These are phyloP conservation scores for Drosophila tripunctata DNA, from an alignment of 2,888 invertebrate genomes.

Conservation along the genomic window DNA sequence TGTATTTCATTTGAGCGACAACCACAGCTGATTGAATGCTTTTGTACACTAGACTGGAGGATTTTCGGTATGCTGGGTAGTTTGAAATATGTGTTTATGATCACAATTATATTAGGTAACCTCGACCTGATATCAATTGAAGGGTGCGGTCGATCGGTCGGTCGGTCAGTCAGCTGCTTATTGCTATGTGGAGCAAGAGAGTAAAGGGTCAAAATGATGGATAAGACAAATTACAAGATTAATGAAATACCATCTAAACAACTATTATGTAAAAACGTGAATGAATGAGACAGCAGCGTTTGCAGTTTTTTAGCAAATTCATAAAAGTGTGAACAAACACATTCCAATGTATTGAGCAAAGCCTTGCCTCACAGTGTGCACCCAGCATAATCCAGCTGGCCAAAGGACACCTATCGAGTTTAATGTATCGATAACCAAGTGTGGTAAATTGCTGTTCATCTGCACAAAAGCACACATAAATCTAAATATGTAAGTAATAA, in stretches of 20 bases:
- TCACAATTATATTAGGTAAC: conserved; percentile 34
- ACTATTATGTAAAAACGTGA: neutral
- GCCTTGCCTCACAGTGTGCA: neutral
- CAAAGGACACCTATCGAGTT: neutral
- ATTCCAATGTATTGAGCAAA: neutral
- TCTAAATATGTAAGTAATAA: neutral
- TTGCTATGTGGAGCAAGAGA: conserved; percentile 23
- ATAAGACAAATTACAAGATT: conserved; percentile 9
- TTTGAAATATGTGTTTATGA: conserved; percentile 32
- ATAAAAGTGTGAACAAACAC: conserved; percentile 6
- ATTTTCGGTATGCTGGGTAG: conserved; percentile 23
- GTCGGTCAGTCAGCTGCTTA: neutral
- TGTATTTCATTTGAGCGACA: conserved; percentile 50
- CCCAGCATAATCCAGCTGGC: neutral
- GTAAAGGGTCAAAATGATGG: conserved; percentile 6
- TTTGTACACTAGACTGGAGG: conserved; percentile 42
- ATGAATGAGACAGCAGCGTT: neutral
- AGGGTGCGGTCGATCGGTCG: conserved; percentile 46
- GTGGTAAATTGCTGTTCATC: neutral
- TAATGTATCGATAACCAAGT: neutral
- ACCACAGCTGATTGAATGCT: conserved; percentile 56
- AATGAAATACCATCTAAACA: conserved; percentile 7
- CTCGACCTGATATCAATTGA: conserved; percentile 24
- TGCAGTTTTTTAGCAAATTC: conserved; percentile 17
- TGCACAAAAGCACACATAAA: neutral